Evolutionary conservation across 1,140 invertebrate genomes (phyloP).

Genomic region (Platyscapa corneri): DNA sequence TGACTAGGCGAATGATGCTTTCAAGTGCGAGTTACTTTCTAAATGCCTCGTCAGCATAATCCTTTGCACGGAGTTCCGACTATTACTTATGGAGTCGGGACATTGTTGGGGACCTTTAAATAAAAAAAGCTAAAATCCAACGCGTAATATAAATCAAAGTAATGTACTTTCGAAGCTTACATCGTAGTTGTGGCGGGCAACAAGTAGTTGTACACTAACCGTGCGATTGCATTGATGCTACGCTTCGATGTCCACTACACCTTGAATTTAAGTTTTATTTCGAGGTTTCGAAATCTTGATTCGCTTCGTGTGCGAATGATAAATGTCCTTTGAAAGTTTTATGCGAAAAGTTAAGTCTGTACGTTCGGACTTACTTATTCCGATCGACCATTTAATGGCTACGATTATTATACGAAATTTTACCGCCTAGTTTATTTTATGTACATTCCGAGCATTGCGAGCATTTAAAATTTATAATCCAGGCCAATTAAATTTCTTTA

Average conservation of each 20-base stretch:
- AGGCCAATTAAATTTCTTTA: too few species aligned
- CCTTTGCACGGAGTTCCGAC: conserved; percentile 34
- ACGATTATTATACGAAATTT: neutral
- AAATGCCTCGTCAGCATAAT: conserved; percentile 32
- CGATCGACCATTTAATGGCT: neutral
- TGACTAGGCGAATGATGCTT: conserved; percentile 24
- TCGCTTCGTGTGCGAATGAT: neutral
- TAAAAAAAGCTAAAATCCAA: neutral
- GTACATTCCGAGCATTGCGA: neutral
- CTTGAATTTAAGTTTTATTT: neutral
- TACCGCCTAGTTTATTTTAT: neutral
- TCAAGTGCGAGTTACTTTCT: conserved; percentile 36
- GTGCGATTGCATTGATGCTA: neutral
- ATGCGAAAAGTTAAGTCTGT: neutral
- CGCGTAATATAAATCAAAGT: conserved; percentile 22
- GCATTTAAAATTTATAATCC: too few species aligned
- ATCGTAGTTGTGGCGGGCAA: too few species aligned
- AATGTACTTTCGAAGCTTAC: conserved; percentile 3
- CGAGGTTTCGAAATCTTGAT: neutral
- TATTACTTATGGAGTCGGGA: conserved; percentile 9
- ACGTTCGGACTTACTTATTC: neutral
- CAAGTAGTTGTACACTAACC: neutral
- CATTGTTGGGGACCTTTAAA: neutral
- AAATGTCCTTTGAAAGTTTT: neutral
- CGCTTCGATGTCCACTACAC: neutral